Conservation (phyloP, 2,113 vertebrate genomes). For the Thunnus thynnus region DNA sequence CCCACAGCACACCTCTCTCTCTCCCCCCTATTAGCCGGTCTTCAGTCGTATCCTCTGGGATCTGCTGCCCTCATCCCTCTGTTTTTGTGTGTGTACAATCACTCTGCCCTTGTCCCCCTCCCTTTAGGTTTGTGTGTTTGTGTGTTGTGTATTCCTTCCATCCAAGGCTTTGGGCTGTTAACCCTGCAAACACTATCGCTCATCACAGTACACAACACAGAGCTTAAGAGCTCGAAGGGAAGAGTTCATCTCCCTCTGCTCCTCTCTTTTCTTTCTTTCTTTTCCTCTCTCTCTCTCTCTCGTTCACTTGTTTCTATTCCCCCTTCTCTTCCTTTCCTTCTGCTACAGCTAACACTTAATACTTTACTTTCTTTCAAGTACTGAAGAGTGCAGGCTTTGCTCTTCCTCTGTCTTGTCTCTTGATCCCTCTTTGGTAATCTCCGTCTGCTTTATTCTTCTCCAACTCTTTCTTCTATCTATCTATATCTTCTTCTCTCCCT, state of each 20-base stretch:
- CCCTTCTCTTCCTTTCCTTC: neutral
- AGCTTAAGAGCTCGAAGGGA: constrained; percentile 64
- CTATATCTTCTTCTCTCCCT: neutral
- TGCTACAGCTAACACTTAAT: constrained; percentile 28
- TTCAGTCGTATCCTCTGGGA: constrained; percentile 16
- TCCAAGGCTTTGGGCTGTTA: constrained; percentile 56
- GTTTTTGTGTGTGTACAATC: constrained; percentile 9
- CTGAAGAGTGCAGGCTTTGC: neutral
- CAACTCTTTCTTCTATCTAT: neutral
- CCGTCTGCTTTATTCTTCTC: constrained; percentile 10
- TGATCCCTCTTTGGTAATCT: constrained; percentile 46
- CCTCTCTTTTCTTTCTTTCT: neutral
- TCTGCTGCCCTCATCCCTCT: constrained; percentile 36
- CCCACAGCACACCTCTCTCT: neutral
- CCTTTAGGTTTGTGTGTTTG: constrained; percentile 11
- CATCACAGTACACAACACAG: constrained; percentile 61
- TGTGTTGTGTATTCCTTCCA: constrained; percentile 39
- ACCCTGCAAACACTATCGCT: constrained; percentile 67
- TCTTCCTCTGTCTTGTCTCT: constrained; percentile 22
- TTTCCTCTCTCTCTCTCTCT: neutral
- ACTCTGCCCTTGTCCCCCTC: neutral
- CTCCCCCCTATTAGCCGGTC: constrained; percentile 19
- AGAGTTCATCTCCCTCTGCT: constrained; percentile 41
- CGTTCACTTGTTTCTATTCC: constrained; percentile 28
- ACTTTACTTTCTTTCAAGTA: constrained; percentile 34